Conservation (phyloP, 2,113 vertebrate genomes). For the Narcine bancroftii region DNA sequence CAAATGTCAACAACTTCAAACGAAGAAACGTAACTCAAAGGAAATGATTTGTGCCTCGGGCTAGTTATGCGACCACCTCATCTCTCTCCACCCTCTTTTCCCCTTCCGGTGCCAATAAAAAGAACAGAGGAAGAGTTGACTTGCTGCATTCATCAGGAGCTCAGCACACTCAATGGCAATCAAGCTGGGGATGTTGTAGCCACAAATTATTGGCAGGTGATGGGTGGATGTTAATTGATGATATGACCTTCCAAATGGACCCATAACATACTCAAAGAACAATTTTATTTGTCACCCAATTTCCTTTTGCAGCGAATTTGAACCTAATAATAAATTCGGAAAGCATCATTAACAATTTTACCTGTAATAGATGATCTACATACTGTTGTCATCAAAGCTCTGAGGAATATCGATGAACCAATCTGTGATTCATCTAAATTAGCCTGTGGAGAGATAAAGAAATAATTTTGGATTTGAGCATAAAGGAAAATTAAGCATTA, state of each 20-base stretch:
- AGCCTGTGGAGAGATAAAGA: conserved; percentile 60
- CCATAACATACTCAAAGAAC: background rate
- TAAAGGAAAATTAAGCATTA: background rate
- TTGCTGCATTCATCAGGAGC: too few relatives aligned
- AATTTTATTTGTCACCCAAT: background rate
- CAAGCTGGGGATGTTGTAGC: too few relatives aligned
- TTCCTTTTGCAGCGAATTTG: background rate
- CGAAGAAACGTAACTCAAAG: too few relatives aligned
- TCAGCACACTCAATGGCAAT: too few relatives aligned
- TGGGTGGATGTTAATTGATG: too few relatives aligned
- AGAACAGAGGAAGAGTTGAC: too few relatives aligned
- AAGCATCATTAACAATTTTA: conserved; percentile 49
- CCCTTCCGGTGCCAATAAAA: too few relatives aligned
- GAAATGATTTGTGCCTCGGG: too few relatives aligned
- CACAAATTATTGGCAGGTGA: too few relatives aligned
- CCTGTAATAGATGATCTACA: conserved; percentile 96
- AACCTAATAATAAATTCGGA: background rate
- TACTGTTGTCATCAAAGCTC: conserved; percentile 96
- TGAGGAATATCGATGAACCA: conserved; percentile 91
- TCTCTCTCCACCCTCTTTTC: too few relatives aligned
- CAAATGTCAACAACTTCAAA: too few relatives aligned
- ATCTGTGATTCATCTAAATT: conserved; percentile 90
- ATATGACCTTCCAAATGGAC: background rate
- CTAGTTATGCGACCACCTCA: too few relatives aligned
- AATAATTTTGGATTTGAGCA: conserved; percentile 33